Evolutionary conservation across 2,797 vertebrate genomes (phyloP).

Genomic region (Danio jaintianensis): DNA sequence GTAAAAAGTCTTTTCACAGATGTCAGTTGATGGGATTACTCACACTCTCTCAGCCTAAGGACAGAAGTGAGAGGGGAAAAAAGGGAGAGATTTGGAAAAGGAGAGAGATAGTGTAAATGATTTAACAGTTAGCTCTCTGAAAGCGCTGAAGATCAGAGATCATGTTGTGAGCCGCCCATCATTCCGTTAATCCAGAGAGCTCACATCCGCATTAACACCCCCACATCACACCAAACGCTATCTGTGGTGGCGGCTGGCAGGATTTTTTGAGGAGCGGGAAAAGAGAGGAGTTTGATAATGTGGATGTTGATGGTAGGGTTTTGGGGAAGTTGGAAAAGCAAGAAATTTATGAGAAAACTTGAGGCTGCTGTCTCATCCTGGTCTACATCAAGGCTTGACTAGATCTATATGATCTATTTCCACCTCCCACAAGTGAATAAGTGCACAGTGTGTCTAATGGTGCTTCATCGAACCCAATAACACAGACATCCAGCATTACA

Average conservation of each 20-base stretch:
- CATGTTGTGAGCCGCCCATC: constrained; percentile 51
- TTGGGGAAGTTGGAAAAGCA: not conserved
- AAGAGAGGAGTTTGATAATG: not conserved
- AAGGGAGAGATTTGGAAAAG: constrained; percentile 41
- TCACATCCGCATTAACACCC: constrained; percentile 74
- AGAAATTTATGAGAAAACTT: constrained; percentile 11
- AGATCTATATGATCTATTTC: constrained; percentile 11
- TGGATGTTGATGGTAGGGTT: not conserved
- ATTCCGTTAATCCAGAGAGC: constrained; percentile 71
- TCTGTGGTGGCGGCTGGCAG: constrained; percentile 54
- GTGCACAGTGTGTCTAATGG: constrained; percentile 25
- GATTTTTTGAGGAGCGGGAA: not conserved
- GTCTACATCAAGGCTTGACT: constrained; percentile 13
- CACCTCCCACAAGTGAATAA: not conserved
- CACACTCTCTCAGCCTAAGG: constrained; percentile 60
- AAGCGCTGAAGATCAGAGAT: constrained; percentile 52
- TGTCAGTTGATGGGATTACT: constrained; percentile 64
- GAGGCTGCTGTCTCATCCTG: constrained; percentile 7
- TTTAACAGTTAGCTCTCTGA: constrained; percentile 64
- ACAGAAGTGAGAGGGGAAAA: constrained; percentile 31
- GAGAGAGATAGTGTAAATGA: constrained; percentile 55
- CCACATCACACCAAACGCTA: constrained; percentile 69
- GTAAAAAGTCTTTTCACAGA: constrained; percentile 57
- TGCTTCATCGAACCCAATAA: constrained; percentile 28
- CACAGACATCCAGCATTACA: constrained; percentile 41